phyloP scores from a whole-genome alignment of 1,140 invertebrate species.

The Lordiphosa collinella region DNA sequence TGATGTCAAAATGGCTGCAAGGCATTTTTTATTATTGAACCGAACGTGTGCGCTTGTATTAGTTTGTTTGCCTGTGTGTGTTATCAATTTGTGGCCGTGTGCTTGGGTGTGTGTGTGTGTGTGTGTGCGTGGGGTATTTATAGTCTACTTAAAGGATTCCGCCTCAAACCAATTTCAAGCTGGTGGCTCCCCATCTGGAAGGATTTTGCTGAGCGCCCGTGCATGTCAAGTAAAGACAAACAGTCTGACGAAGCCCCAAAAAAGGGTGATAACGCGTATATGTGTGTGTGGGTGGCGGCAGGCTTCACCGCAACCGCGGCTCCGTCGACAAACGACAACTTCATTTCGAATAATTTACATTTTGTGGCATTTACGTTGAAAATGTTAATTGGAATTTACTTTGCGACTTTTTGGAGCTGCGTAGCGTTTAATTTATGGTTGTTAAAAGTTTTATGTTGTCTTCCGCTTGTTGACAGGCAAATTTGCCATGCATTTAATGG shows the following conservation, averaged over 20 bases:
- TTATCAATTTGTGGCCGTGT: conserved; percentile 11
- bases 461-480: conserved; percentile 70
- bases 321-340: conserved; percentile 32
- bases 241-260: conserved; percentile 57
- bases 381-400: conserved; percentile 77
- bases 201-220: conserved; percentile 52
- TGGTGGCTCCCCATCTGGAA: conserved; percentile 21
- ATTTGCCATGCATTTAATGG: conserved; percentile 73
- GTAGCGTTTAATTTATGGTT: conserved; percentile 56
- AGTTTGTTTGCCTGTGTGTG: conserved; percentile 10
- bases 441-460: conserved; percentile 54
- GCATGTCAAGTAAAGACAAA: conserved; percentile 67
- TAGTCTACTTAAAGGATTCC: conserved; percentile 71
- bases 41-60: conserved; percentile 17
- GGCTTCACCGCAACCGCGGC: conserved; percentile 35
- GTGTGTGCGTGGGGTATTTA: conserved; percentile 42
- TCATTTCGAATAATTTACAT: conserved; percentile 77
- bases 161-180: conserved; percentile 59
- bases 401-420: conserved; percentile 46
- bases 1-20: conserved; percentile 70
- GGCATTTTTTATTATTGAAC: conserved; percentile 47
- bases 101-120: no score
- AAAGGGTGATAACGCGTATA: conserved; percentile 49
- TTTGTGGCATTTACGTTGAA: conserved; percentile 73
- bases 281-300: conserved; percentile 27